phyloP scores from a whole-genome alignment of 2,888 invertebrate species.

The Chrysopilus asiliformis region DNA sequence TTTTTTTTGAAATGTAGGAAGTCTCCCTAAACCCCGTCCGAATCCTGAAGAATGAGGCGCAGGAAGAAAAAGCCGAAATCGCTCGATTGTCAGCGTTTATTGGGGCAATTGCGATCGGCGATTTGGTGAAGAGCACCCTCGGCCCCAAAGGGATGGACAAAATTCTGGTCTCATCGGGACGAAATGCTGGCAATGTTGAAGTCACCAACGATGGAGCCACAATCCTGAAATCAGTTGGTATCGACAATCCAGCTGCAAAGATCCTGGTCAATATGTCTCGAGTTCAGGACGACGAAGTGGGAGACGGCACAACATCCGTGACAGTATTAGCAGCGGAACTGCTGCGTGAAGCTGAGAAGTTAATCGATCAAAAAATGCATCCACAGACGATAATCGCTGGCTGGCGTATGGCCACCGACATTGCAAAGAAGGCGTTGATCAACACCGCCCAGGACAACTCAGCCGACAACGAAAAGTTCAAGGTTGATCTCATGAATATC shows the following conservation, averaged over 20 bases:
- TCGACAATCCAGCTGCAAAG: constrained; percentile 98
- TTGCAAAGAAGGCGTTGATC: constrained; percentile 70
- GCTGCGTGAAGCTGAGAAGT: constrained; percentile 85
- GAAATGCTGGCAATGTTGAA: constrained; percentile 73
- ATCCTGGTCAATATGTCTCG: constrained; percentile 97
- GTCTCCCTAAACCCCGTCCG: constrained; percentile 85
- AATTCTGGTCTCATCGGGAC: constrained; percentile 67
- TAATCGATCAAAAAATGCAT: constrained; percentile 88
- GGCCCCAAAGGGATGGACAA: constrained; percentile 99
- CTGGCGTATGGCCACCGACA: constrained; percentile 78
- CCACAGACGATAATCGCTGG: constrained; percentile 96
- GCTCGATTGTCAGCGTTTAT: constrained; percentile 96
- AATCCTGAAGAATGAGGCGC: constrained; percentile 89
- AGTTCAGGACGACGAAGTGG: constrained; percentile 98
- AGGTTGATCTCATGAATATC: constrained; percentile 86
- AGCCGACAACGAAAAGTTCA: constrained; percentile 59
- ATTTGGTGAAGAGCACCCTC: constrained; percentile 93
- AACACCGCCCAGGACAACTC: constrained; percentile 73
- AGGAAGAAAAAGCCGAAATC: constrained; percentile 94
- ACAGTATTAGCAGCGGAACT: constrained; percentile 85
- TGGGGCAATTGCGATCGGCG: constrained; percentile 97
- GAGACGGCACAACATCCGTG: constrained; percentile 99
- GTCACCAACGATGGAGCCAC: constrained; percentile 99
- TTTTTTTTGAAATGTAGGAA: too few species aligned
- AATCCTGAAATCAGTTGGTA: constrained; percentile 88